phyloP scores from a whole-genome alignment of 1,140 invertebrate species.

The Goniozus legneri region DNA sequence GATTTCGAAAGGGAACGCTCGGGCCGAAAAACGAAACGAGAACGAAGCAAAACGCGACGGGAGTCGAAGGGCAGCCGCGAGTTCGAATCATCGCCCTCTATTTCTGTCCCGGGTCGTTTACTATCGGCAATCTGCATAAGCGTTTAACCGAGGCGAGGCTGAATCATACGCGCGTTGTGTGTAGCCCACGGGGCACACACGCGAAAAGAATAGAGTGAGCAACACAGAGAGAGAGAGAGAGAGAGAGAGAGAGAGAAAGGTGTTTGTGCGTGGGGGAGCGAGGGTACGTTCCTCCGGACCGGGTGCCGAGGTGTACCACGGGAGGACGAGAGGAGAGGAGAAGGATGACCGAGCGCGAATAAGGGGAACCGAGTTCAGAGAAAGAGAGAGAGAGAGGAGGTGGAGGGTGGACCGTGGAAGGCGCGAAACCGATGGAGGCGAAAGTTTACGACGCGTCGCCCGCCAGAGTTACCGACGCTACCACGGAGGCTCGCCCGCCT shows the following conservation, averaged over 20 bases:
- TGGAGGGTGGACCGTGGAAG: constrained; percentile 24
- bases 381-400: constrained; percentile 10
- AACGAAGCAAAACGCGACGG: too few species aligned
- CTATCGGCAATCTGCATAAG: constrained; percentile 42
- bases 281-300: constrained; percentile 10
- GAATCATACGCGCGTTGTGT: constrained; percentile 33
- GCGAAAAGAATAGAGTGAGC: constrained; percentile 36
- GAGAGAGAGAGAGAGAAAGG: constrained; percentile 22
- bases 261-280: constrained; percentile 26
- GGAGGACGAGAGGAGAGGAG: constrained; percentile 7
- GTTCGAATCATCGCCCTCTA: constrained; percentile 18
- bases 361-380: constrained; percentile 5
- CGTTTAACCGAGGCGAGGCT: constrained; percentile 37
- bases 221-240: too few species aligned
- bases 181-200: not conserved
- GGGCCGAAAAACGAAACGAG: too few species aligned
- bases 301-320: not conserved
- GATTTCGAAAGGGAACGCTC: too few species aligned
- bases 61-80: too few species aligned
- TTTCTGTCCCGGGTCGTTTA: constrained; percentile 35
- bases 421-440: constrained; percentile 27
- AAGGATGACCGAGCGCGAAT: not conserved
- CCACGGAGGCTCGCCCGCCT: constrained; percentile 15
- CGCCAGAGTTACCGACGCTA: not conserved
- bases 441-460: constrained; percentile 37